Conservation (phyloP, 2,113 vertebrate genomes). For the Dermatemys mawii region DNA sequence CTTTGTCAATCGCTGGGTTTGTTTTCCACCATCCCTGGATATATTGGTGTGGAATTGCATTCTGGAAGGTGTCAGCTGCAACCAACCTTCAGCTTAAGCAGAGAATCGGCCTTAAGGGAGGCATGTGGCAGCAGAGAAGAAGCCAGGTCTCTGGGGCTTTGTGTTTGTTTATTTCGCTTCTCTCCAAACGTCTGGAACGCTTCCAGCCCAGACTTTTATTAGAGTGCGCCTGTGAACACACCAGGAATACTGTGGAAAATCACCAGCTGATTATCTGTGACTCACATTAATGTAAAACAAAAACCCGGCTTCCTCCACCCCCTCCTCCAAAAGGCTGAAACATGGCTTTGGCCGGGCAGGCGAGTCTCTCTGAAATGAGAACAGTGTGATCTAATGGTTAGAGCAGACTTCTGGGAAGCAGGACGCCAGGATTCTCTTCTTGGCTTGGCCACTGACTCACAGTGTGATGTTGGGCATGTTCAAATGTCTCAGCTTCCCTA, state of each 20-base stretch:
- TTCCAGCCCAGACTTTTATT: neutral
- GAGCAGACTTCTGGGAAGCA: neutral
- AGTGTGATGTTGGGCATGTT: neutral
- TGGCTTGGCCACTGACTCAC: fast-evolving
- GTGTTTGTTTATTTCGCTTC: neutral
- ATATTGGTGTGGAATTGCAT: neutral
- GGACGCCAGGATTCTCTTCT: neutral
- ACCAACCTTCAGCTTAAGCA: fast-evolving
- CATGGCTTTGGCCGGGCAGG: neutral
- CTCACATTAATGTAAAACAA: too few species aligned
- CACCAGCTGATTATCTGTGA: fast-evolving
- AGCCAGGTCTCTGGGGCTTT: neutral
- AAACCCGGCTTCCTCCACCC: too few species aligned
- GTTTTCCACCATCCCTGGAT: neutral
- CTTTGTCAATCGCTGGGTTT: neutral
- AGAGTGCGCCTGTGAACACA: neutral
- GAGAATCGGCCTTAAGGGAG: neutral
- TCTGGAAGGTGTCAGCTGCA: fast-evolving
- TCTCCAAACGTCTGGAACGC: fast-evolving
- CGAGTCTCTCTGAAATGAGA: neutral
- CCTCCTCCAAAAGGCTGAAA: neutral
- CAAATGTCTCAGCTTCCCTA: neutral
- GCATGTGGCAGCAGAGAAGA: fast-evolving
- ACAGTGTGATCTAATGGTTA: neutral
- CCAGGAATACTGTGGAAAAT: neutral